These are phyloP conservation scores for Idaea aversata DNA, from an alignment of 2,888 invertebrate species.

Conservation along the genomic window DNA sequence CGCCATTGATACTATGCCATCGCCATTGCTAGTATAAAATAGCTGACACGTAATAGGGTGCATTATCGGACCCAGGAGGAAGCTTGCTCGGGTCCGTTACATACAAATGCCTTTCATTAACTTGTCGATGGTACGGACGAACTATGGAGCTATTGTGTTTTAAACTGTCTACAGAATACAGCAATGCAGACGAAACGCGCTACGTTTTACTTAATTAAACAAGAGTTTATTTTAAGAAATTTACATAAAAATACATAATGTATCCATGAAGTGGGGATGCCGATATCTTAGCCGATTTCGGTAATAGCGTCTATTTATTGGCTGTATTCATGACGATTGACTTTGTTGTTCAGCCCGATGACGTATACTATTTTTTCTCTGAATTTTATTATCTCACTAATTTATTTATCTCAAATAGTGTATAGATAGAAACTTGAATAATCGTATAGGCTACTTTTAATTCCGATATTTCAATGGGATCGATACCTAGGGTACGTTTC, in stretches of 20 bases:
- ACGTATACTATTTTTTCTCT: too few species aligned
- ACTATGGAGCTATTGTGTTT: conserved; percentile 57
- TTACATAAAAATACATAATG: neutral
- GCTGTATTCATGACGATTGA: too few species aligned
- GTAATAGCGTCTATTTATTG: too few species aligned
- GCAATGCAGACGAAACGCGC: conserved; percentile 30
- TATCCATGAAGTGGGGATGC: neutral
- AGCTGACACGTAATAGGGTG: conserved; percentile 49
- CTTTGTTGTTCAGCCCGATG: too few species aligned
- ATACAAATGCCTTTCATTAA: conserved; percentile 79
- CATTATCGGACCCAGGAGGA: conserved; percentile 66
- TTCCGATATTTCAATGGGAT: too few species aligned
- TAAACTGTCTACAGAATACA: conserved; percentile 49
- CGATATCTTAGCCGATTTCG: too few species aligned
- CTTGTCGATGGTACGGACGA: conserved; percentile 68
- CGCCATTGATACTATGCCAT: neutral
- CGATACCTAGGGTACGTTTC: too few species aligned
- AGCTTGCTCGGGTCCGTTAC: conserved; percentile 73
- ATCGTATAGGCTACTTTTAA: too few species aligned
- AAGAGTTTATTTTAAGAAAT: neutral
- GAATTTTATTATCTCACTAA: too few species aligned
- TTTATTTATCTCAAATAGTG: too few species aligned
- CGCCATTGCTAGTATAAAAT: neutral
- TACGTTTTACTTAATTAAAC: neutral
- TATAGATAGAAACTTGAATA: too few species aligned